Conservation (phyloP, 2,113 vertebrate genomes). For the Hypomesus transpacificus region DNA sequence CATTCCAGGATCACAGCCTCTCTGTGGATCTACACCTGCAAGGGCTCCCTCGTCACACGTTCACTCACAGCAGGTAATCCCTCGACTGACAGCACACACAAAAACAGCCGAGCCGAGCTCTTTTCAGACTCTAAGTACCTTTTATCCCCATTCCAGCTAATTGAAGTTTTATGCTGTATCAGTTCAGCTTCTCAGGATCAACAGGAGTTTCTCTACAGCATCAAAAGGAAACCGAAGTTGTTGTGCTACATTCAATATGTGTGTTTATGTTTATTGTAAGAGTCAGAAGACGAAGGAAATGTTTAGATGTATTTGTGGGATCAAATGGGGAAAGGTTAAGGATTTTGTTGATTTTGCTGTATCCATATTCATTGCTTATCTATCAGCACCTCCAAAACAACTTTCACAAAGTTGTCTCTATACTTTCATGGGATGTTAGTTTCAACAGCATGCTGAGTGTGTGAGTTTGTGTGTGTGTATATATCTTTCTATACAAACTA, state of each 20-base stretch:
- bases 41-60: slow-evolving; percentile 34
- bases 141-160: slow-evolving; percentile 43
- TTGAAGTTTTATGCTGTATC: slow-evolving; percentile 32
- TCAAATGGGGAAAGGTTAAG: too few relatives aligned
- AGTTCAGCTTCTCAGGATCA: slow-evolving; percentile 12
- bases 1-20: slow-evolving; percentile 10
- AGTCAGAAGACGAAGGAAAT: not conserved
- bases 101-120: slow-evolving; percentile 20
- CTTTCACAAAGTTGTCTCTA: not conserved
- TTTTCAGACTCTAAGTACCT: slow-evolving; percentile 27
- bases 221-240: slow-evolving; percentile 19
- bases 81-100: slow-evolving; percentile 31
- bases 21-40: slow-evolving; percentile 10
- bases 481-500: not conserved
- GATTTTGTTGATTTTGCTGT: too few relatives aligned
- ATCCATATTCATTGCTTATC: not conserved
- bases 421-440: not conserved
- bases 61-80: slow-evolving; percentile 34
- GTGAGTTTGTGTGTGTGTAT: not conserved
- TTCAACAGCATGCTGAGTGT: not conserved
- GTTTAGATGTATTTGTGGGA: not conserved
- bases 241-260: not conserved
- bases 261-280: not conserved
- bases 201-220: slow-evolving; percentile 18
- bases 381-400: not conserved